phyloP scores from a whole-genome alignment of 2,797 vertebrate genomes.

The Discoglossus pictus region DNA sequence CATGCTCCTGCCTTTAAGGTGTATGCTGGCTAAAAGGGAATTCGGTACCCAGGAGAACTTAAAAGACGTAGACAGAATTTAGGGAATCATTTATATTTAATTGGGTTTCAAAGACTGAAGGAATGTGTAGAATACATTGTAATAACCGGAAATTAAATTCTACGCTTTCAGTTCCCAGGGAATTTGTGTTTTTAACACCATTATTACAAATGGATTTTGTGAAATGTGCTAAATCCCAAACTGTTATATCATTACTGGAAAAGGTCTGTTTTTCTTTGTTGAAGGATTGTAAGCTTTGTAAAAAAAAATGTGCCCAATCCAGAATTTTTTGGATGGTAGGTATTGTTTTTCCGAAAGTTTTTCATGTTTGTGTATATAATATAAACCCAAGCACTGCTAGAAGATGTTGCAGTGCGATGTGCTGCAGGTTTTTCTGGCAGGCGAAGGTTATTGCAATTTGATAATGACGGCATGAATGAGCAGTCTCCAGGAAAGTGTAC shows the following conservation, averaged over 20 bases:
- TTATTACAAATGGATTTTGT: constrained; percentile 38
- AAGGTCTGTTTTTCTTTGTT: constrained; percentile 14
- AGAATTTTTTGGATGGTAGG: constrained; percentile 8
- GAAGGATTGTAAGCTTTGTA: constrained; percentile 28
- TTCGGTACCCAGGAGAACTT: constrained; percentile 20
- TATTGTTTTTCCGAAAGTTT: constrained; percentile 17
- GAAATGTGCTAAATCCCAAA: constrained; percentile 16
- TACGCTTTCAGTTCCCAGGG: not conserved
- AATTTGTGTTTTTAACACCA: constrained; percentile 9
- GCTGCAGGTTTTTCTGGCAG: not conserved
- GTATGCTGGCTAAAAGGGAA: constrained; percentile 4
- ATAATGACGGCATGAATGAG: not conserved
- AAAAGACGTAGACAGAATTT: constrained; percentile 20
- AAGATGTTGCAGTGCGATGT: constrained; percentile 10
- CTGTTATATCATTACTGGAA: constrained; percentile 31
- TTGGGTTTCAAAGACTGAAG: not conserved
- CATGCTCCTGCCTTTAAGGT: constrained; percentile 6
- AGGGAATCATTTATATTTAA: constrained; percentile 22
- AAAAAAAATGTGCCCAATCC: constrained; percentile 25
- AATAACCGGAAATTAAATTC: too few species aligned
- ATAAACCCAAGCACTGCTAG: constrained; percentile 18
- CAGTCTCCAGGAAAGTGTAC: constrained; percentile 53
- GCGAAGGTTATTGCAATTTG: not conserved
- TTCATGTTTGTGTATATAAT: constrained; percentile 5
- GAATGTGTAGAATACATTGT: too few species aligned